phyloP scores from a whole-genome alignment of 2,888 invertebrate genomes.

The Drosophila paramelanica region DNA sequence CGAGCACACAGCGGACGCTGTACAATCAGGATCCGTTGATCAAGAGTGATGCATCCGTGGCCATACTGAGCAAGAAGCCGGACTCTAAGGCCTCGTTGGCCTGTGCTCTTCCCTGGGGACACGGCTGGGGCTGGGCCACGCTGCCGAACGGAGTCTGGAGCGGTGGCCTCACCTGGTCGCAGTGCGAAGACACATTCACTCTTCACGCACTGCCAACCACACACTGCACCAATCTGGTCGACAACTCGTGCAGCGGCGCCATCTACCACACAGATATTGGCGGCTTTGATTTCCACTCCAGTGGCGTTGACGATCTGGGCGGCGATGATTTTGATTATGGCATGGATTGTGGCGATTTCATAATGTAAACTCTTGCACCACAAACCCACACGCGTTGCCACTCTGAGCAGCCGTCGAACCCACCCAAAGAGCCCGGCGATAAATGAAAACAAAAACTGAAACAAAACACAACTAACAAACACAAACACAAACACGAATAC shows the following conservation, averaged over 20 bases:
- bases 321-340: slow-evolving; percentile 89
- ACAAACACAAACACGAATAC: neutral
- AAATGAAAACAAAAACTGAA: neutral
- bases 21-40: slow-evolving; percentile 83
- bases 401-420: slow-evolving; percentile 30
- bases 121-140: slow-evolving; percentile 91
- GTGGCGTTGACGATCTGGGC: slow-evolving; percentile 85
- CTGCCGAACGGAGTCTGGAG: slow-evolving; percentile 89
- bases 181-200: slow-evolving; percentile 88
- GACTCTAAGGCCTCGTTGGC: slow-evolving; percentile 84
- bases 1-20: slow-evolving; percentile 71
- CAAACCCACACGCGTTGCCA: slow-evolving; percentile 15
- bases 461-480: slow-evolving; percentile 7
- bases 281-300: slow-evolving; percentile 86
- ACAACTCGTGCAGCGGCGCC: slow-evolving; percentile 86
- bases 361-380: slow-evolving; percentile 86
- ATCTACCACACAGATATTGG: slow-evolving; percentile 89
- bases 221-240: slow-evolving; percentile 88
- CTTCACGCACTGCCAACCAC: slow-evolving; percentile 88
- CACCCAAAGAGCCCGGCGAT: slow-evolving; percentile 36
- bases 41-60: slow-evolving; percentile 85
- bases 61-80: slow-evolving; percentile 84
- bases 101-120: slow-evolving; percentile 87
- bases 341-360: slow-evolving; percentile 90
- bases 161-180: slow-evolving; percentile 88